Evolutionary conservation across 1,140 invertebrate genomes (phyloP).

Genomic region (Ips nitidus): DNA sequence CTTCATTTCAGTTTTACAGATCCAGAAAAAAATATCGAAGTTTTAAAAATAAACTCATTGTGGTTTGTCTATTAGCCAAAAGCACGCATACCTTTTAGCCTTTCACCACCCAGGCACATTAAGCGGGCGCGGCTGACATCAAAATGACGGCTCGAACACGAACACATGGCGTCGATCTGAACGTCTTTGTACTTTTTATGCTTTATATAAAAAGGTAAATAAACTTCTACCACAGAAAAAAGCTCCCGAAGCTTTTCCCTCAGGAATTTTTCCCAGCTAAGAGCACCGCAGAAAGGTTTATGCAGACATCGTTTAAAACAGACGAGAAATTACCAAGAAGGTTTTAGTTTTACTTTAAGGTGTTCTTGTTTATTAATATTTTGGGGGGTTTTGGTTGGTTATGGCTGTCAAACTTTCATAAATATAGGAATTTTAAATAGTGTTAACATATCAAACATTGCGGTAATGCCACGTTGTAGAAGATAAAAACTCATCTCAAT

Average conservation of each 20-base stretch:
- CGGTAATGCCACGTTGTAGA: too few species aligned
- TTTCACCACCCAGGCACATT: slow-evolving; percentile 2
- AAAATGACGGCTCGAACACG: neutral
- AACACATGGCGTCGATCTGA: neutral
- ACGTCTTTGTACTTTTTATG: neutral
- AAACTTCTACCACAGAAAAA: neutral
- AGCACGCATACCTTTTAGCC: slow-evolving; percentile 6
- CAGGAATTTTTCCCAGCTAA: neutral
- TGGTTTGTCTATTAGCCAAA: slow-evolving; percentile 2
- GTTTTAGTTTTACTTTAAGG: too few species aligned
- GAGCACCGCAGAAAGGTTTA: neutral
- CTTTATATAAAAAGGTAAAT: slow-evolving; percentile 6
- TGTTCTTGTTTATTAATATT: too few species aligned
- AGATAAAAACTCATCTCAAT: too few species aligned
- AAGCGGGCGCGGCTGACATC: neutral
- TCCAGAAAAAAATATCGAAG: neutral
- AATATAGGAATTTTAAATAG: too few species aligned
- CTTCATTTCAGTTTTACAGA: too few species aligned
- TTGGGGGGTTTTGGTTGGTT: too few species aligned
- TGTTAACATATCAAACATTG: too few species aligned
- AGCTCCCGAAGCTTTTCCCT: neutral
- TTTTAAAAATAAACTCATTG: neutral
- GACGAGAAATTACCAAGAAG: too few species aligned
- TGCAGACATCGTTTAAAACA: neutral
- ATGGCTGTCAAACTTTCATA: too few species aligned